Evolutionary conservation across 1,140 invertebrate species (phyloP).

Genomic region (Nomia melanderi): DNA sequence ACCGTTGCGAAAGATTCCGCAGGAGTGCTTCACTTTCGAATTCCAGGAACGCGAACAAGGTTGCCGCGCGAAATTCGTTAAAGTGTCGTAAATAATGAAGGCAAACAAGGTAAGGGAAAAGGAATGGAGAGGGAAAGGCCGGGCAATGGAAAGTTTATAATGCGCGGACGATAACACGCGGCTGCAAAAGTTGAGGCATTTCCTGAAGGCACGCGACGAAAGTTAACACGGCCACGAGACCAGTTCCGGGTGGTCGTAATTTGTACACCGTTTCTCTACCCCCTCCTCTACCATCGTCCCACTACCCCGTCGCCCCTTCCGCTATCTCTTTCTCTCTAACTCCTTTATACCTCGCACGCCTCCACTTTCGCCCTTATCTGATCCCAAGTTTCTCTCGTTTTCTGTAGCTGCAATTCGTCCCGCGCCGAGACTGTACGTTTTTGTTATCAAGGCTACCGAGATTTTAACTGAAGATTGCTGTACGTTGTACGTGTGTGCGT

Average conservation of each 20-base stretch:
- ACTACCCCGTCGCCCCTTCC: neutral
- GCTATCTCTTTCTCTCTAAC: constrained; percentile 52
- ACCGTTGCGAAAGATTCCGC: too few species aligned
- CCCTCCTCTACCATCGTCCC: neutral
- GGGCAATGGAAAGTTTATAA: constrained; percentile 64
- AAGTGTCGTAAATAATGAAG: constrained; percentile 37
- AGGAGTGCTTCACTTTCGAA: neutral
- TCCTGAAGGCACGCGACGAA: constrained; percentile 63
- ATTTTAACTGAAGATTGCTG: constrained; percentile 49
- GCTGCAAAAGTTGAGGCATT: constrained; percentile 65
- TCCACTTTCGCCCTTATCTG: constrained; percentile 59
- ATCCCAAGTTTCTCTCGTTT: constrained; percentile 66
- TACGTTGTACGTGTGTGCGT: constrained; percentile 52
- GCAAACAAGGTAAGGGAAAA: constrained; percentile 36
- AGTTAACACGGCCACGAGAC: constrained; percentile 66
- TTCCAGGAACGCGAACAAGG: neutral
- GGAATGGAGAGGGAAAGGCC: constrained; percentile 48
- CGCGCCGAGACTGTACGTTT: constrained; percentile 47
- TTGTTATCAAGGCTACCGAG: constrained; percentile 56
- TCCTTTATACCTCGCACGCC: constrained; percentile 45
- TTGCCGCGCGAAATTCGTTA: constrained; percentile 35
- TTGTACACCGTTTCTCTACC: constrained; percentile 48
- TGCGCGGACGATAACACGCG: constrained; percentile 59
- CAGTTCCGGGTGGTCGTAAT: constrained; percentile 65
- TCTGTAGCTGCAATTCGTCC: constrained; percentile 66